These are phyloP conservation scores for Trachelus tabidus DNA, from an alignment of 2,888 invertebrate genomes.

Conservation along the genomic window DNA sequence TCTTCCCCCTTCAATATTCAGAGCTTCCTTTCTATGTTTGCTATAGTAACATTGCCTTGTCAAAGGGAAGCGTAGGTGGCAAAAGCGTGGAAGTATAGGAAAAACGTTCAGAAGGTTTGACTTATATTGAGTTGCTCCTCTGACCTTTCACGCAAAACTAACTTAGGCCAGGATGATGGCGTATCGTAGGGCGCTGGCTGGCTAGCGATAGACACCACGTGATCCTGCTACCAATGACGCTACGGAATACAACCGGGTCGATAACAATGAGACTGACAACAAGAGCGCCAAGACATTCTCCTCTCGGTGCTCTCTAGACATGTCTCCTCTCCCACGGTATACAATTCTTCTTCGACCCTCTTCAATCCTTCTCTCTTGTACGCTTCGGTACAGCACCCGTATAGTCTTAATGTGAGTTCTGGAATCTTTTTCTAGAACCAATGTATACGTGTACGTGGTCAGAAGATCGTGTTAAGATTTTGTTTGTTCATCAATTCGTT, in stretches of 20 bases:
- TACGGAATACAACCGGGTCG: constrained; percentile 34
- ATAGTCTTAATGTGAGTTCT: neutral
- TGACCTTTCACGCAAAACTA: constrained; percentile 31
- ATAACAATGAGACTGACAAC: constrained; percentile 43
- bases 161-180: constrained; percentile 33
- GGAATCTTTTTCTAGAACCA: neutral
- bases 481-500: too few relatives aligned
- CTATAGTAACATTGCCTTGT: neutral
- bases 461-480: neutral
- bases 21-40: neutral
- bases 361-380: neutral
- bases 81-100: neutral
- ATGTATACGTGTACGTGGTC: neutral
- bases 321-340: neutral
- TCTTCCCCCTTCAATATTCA: neutral
- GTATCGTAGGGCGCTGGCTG: constrained; percentile 22
- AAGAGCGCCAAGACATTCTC: constrained; percentile 5
- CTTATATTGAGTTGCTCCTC: neutral
- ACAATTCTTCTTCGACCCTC: neutral
- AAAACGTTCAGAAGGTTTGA: neutral
- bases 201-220: constrained; percentile 34
- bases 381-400: neutral
- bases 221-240: constrained; percentile 41
- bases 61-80: neutral
- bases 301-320: neutral